These are phyloP conservation scores for Drosophila eugracilis DNA, from an alignment of 1,140 invertebrate species.

Conservation along the genomic window DNA sequence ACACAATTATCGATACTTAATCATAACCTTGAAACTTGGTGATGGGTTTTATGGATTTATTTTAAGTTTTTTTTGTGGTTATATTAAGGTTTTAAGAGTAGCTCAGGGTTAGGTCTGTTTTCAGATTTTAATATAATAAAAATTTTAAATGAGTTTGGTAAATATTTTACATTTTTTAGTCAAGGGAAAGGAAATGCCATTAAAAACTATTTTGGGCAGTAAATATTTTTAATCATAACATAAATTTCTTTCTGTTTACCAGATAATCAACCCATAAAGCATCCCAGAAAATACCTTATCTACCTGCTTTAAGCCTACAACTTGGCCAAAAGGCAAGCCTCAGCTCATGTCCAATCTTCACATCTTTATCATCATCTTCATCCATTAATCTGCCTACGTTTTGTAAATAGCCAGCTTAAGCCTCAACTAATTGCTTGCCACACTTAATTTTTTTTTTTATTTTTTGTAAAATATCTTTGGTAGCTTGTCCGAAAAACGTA, in stretches of 20 bases:
- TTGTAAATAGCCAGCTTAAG: constrained; percentile 53
- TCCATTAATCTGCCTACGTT: constrained; percentile 51
- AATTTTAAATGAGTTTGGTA: background rate
- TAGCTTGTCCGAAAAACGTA: constrained; percentile 54
- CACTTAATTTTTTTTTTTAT: constrained; percentile 50
- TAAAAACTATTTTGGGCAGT: too few relatives aligned
- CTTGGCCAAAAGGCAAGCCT: background rate
- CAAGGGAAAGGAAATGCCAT: background rate
- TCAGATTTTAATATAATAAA: background rate
- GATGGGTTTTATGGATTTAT: constrained; percentile 12
- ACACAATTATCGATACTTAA: constrained; percentile 63
- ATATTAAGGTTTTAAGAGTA: constrained; percentile 29
- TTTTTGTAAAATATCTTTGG: constrained; percentile 39
- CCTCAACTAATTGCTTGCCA: constrained; percentile 55
- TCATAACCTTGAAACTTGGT: constrained; percentile 41
- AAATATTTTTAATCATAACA: too few relatives aligned
- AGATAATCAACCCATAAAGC: background rate
- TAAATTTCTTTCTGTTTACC: background rate
- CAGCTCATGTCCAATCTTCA: constrained; percentile 13
- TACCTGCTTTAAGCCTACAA: constrained; percentile 1
- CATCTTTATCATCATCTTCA: constrained; percentile 26
- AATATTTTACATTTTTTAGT: background rate
- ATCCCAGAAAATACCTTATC: background rate
- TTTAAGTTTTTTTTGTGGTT: background rate
- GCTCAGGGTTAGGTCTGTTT: constrained; percentile 5